Conservation (phyloP, 1,140 invertebrate genomes). For the Daktulosphaira vitifoliae region DNA sequence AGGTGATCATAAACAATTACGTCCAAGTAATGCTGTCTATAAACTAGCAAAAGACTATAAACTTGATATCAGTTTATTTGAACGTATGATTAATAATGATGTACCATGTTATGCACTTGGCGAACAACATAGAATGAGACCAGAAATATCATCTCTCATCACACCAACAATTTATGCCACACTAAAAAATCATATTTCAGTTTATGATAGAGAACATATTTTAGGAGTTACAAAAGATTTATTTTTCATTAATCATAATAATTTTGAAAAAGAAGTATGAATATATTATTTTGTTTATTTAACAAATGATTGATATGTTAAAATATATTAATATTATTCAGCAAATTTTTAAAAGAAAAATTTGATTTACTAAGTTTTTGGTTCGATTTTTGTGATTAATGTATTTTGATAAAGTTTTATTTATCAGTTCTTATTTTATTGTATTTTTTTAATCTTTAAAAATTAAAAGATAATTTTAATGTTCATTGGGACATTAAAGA, state of each 20-base stretch:
- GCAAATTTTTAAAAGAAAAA: background rate
- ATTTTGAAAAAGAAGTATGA: slow-evolving; percentile 43
- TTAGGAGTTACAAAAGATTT: slow-evolving; percentile 49
- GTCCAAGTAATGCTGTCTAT: slow-evolving; percentile 55
- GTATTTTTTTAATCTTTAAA: too few species aligned
- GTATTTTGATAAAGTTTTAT: too few species aligned
- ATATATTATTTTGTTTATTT: background rate
- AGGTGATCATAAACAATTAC: slow-evolving; percentile 70
- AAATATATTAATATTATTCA: slow-evolving; percentile 10
- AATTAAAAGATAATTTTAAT: too few species aligned
- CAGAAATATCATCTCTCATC: slow-evolving; percentile 53
- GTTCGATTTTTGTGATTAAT: background rate
- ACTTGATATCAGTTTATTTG: slow-evolving; percentile 64
- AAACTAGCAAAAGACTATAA: slow-evolving; percentile 51
- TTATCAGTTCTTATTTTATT: too few species aligned
- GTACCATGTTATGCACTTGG: slow-evolving; percentile 48
- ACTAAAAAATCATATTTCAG: slow-evolving; percentile 49
- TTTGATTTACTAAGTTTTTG: background rate
- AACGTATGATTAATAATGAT: slow-evolving; percentile 56
- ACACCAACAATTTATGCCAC: slow-evolving; percentile 53
- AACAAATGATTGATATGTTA: background rate
- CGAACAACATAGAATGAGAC: slow-evolving; percentile 60
- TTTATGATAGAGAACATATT: slow-evolving; percentile 47
- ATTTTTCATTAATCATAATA: slow-evolving; percentile 54
- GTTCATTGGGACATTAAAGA: too few species aligned